phyloP scores from a whole-genome alignment of 2,888 invertebrate species.

The Lasiommata megera region DNA sequence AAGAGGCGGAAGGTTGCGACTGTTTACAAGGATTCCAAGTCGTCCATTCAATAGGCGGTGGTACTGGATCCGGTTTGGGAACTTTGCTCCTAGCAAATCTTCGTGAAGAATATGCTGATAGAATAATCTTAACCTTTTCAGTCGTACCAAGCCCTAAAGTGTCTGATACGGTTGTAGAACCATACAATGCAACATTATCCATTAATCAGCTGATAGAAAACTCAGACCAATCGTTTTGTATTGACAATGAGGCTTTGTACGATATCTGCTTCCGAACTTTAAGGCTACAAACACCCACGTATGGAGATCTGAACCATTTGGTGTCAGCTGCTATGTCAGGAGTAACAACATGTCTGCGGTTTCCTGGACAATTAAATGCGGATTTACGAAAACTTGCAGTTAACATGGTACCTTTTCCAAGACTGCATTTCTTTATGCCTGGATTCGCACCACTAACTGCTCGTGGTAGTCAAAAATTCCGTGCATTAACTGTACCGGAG shows the following conservation, averaged over 20 bases:
- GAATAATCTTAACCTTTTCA: constrained; percentile 90
- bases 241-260: constrained; percentile 86
- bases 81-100: constrained; percentile 91
- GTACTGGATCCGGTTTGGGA: constrained; percentile 75
- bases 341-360: constrained; percentile 90
- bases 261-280: constrained; percentile 91
- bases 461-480: constrained; percentile 92
- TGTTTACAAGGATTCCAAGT: constrained; percentile 94
- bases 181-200: constrained; percentile 92
- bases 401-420: constrained; percentile 84
- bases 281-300: constrained; percentile 88
- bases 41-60: constrained; percentile 85
- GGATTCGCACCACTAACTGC: constrained; percentile 87
- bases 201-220: constrained; percentile 93
- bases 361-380: constrained; percentile 74
- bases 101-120: constrained; percentile 93
- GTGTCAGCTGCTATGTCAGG: constrained; percentile 93
- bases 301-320: constrained; percentile 91
- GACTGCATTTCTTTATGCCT: constrained; percentile 80
- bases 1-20: constrained; percentile 94
- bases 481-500: constrained; percentile 95
- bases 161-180: constrained; percentile 83
- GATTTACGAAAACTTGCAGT: constrained; percentile 71
- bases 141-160: constrained; percentile 92
- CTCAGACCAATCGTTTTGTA: constrained; percentile 83